Evolutionary conservation across 2,113 vertebrate genomes (phyloP).

Genomic region (Cynoglossus semilaevis): DNA sequence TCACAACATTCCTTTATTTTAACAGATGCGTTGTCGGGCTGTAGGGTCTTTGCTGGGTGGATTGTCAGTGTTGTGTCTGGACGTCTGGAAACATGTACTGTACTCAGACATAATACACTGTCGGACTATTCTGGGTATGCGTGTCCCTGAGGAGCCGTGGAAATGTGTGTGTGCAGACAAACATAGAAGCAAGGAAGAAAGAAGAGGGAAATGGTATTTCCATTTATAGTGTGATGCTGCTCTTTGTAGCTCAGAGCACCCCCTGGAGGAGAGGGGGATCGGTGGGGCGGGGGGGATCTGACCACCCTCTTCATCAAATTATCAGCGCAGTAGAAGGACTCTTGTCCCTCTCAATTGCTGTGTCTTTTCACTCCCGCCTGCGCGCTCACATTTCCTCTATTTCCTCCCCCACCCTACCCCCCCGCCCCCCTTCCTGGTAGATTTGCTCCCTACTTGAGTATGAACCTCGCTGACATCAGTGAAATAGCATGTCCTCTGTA

Average conservation of each 20-base stretch:
- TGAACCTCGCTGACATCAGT: slow-evolving; percentile 58
- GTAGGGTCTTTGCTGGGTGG: no score
- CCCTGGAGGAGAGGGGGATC: no score
- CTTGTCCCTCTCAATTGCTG: slow-evolving; percentile 5
- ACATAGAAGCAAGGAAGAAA: background rate
- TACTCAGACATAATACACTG: slow-evolving; percentile 1
- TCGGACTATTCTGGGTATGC: background rate
- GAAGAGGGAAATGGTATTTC: slow-evolving; percentile 38
- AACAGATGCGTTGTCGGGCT: slow-evolving; percentile 15
- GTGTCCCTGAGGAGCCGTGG: background rate
- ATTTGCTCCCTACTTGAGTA: slow-evolving; percentile 20
- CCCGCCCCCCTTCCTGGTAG: slow-evolving; percentile 3
- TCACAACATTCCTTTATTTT: no score
- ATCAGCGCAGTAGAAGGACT: slow-evolving; percentile 31
- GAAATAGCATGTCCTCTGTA: slow-evolving; percentile 57
- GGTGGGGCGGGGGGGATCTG: slow-evolving; percentile 36
- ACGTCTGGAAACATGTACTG: slow-evolving; percentile 3
- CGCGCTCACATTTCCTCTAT: slow-evolving; percentile 21
- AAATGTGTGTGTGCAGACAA: slow-evolving; percentile 6
- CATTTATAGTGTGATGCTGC: slow-evolving; percentile 39
- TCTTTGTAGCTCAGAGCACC: slow-evolving; percentile 41
- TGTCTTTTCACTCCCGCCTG: slow-evolving; percentile 18
- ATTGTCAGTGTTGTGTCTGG: slow-evolving; percentile 16
- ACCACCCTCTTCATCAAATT: slow-evolving; percentile 66
- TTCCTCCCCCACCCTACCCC: slow-evolving; percentile 13